Base-by-base conservation (phyloP, 2,888 invertebrate genomes). In the Leptopilina drosophilae region DNA sequence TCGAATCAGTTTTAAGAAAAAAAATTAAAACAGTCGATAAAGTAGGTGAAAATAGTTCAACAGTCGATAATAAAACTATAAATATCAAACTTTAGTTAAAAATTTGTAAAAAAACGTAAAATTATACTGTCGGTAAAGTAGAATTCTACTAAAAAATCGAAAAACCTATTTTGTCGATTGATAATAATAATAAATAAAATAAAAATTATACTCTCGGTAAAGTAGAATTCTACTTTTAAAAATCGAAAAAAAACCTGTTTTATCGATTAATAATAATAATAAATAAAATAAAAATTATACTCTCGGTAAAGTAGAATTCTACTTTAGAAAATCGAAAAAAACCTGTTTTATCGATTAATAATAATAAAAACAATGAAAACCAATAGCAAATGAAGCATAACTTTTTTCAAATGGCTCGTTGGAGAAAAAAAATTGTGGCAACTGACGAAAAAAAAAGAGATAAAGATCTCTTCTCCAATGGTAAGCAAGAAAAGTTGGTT, bases 391-490 rank as follows among this genome's bases (percentile, higher is more conserved):
- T 66, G 56, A 59, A 80, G 33, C 56, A 64, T 3, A 53, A 49
- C 66, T 77, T 77, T 78, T 77, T 33, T 33, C 77, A 64, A 78
- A 49, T 64, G 73, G 64, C 59, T 8, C 64, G 7, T 42, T 8
- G 8, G 8, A 42, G 11, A 2, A 49, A 64, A n/a, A 76, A 76
- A 78, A 65, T 40, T 40, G 56, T 14, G 53, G 76, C 33, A 76
- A 64, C 46, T 64, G 76, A 56, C 75, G n/a, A 15, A 49, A 49
- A 42, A 15, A 49, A 49, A 42, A n/a, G n/a, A 42, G 76, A 78
- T 76, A 76, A 76, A 76, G 46, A 75, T 78, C 76, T 46, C 76
- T 46, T 56, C 5, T 33, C 56, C 40, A 73, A 33, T 73, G 56
- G 64, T 11, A 14, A 64, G 33, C 42, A 42, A 42, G 26, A 56